phyloP scores from a whole-genome alignment of 2,888 invertebrate genomes.

The Gari tellinella region DNA sequence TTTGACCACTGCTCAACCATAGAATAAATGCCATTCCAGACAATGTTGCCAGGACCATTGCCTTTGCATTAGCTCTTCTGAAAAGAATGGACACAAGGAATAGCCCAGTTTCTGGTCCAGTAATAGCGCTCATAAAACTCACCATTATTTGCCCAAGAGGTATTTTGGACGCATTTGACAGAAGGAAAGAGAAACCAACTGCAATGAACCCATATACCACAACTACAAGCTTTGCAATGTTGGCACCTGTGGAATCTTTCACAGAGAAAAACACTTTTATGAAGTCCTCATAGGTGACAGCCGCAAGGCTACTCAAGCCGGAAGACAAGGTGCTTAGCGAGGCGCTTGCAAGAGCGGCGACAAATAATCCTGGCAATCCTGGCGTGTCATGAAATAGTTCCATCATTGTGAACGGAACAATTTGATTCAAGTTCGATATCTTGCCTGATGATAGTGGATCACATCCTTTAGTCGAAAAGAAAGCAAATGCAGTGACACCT shows the following conservation, averaged over 20 bases:
- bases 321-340: constrained; percentile 47
- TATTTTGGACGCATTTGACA: constrained; percentile 14
- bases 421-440: constrained; percentile 32
- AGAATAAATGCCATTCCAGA: constrained; percentile 7
- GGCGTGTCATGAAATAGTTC: constrained; percentile 39
- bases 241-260: constrained; percentile 14
- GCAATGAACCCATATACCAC: constrained; percentile 27
- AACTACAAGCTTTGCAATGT: constrained; percentile 26
- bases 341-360: constrained; percentile 42
- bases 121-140: constrained; percentile 4
- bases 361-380: constrained; percentile 45
- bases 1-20: constrained; percentile 7
- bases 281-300: constrained; percentile 46
- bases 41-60: background rate
- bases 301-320: constrained; percentile 39
- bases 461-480: constrained; percentile 32
- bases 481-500: constrained; percentile 37
- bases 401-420: constrained; percentile 35
- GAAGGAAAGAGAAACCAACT: constrained; percentile 22
- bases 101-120: constrained; percentile 6
- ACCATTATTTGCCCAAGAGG: background rate
- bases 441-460: constrained; percentile 42
- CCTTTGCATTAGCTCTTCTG: constrained; percentile 8
- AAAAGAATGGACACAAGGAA: constrained; percentile 12
- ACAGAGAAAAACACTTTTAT: constrained; percentile 20